Conservation (phyloP, 2,797 vertebrate species). For the Rhinophrynus dorsalis region DNA sequence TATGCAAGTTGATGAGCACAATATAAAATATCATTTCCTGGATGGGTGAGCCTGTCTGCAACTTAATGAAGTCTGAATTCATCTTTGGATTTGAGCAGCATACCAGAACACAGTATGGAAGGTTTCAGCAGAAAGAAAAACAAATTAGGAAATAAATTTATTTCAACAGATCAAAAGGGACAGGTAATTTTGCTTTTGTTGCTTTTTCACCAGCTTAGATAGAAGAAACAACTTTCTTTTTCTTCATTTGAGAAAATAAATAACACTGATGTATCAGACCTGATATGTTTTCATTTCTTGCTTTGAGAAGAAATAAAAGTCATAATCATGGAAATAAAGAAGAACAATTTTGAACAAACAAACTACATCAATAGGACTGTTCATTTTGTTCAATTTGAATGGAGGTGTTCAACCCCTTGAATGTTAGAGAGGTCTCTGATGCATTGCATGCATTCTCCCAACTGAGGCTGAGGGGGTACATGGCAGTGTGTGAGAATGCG, state of each 20-base stretch:
- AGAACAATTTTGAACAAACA: no score
- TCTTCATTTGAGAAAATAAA: slow-evolving; percentile 29
- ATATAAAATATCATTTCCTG: slow-evolving; percentile 41
- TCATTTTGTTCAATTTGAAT: no score
- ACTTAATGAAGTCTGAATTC: slow-evolving; percentile 34
- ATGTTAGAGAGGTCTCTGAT: no score
- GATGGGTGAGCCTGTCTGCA: slow-evolving; percentile 27
- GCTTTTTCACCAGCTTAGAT: slow-evolving; percentile 13
- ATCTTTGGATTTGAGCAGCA: slow-evolving; percentile 27
- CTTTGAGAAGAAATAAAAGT: background rate
- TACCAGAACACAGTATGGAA: slow-evolving; percentile 16
- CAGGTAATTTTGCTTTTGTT: slow-evolving; percentile 29
- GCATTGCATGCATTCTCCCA: no score
- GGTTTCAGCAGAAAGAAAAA: slow-evolving; percentile 30
- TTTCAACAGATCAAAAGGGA: slow-evolving; percentile 39
- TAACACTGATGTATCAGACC: slow-evolving; percentile 19
- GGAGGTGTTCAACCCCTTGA: no score
- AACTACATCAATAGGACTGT: no score
- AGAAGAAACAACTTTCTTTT: slow-evolving; percentile 32
- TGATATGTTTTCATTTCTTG: slow-evolving; percentile 22
- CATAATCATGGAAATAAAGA: no score
- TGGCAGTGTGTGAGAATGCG: no score
- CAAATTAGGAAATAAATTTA: slow-evolving; percentile 36
- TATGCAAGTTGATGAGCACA: slow-evolving; percentile 27
- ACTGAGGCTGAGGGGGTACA: no score